Evolutionary conservation across 2,113 vertebrate genomes (phyloP), one percentile per base, ranked within the genome.

Genomic region (Baryphthengus martii): DNA sequence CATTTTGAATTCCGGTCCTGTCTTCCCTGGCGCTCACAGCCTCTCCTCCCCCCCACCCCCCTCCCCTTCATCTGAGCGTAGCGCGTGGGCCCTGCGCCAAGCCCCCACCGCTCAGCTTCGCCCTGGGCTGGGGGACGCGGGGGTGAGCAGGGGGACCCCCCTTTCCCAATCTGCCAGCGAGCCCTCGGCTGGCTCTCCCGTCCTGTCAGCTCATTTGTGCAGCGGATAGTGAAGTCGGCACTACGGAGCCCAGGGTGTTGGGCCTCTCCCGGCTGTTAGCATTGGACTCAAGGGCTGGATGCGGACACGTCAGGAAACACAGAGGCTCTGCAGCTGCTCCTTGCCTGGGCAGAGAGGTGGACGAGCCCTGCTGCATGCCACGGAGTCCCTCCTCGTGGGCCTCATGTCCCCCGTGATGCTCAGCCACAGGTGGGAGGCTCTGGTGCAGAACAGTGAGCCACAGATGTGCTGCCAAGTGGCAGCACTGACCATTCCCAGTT

Each of bases 1-100:
- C 96, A 89, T 95, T 95, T 95, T 0, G 35, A 93, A 95, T 97
- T 95, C 96, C 68, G 86, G 86, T 87, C 93, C 83, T 92, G 95
- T 90, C 94, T 93, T 89, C 68, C 73, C 76, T 3, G 13, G 86
- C 65, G 62, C 86, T 55, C 24, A 3, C 88, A 90, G 86, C 73
- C 80, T 85, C 29, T 79, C n/a, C n/a, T n/a, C n/a, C n/a, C n/a
- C n/a, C n/a, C n/a, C n/a, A n/a, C n/a, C n/a, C n/a, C n/a, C n/a
- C n/a, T n/a, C 89, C 83, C 90, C 25, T 4, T 93, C 90, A 95
- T 89, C 80, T 55, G 80, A 94, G 94, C 7, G 26, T 29, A 80
- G 76, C 8, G 6, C 6, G 6, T 66, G 82, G 90, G 92, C 90
- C 87, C 65, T 29, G 61, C 1, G 87, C 91, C 89, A 88, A 85